Conservation (phyloP, 2,797 vertebrate genomes). For the Zalophus californianus region DNA sequence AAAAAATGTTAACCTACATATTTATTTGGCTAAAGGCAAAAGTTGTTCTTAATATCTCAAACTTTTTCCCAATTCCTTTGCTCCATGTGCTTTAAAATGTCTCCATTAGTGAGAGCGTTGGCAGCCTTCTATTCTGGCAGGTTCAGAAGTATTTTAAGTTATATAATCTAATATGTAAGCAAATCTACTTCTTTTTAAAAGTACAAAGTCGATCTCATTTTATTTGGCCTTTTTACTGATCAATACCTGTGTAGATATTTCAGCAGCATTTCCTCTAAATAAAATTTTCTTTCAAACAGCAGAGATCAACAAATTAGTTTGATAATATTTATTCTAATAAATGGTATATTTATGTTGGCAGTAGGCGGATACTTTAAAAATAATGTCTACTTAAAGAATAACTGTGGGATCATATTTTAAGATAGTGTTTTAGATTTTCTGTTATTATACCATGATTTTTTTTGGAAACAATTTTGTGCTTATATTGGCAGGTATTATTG, state of each 20-base stretch:
- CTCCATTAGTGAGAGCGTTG: not conserved
- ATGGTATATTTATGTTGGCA: not conserved
- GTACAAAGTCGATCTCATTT: not conserved
- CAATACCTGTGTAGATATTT: not conserved
- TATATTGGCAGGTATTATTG: not conserved
- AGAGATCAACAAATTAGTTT: not conserved
- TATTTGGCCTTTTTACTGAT: slow-evolving; percentile 4
- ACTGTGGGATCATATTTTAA: not conserved
- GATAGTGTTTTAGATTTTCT: not conserved
- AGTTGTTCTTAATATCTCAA: not conserved
- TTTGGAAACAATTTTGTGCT: not conserved
- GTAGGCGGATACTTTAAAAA: not conserved
- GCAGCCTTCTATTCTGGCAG: not conserved
- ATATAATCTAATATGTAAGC: not conserved
- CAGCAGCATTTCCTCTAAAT: not conserved
- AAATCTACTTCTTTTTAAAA: not conserved
- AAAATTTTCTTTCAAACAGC: not conserved
- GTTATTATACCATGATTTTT: not conserved
- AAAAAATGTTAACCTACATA: not conserved
- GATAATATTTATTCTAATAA: not conserved
- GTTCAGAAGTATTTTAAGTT: not conserved
- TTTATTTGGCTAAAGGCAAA: not conserved
- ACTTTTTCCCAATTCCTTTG: not conserved
- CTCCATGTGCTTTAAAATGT: not conserved
- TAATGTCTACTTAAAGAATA: not conserved